Conservation (phyloP, 2,888 invertebrate species). For the Temnothorax rugatulus region DNA sequence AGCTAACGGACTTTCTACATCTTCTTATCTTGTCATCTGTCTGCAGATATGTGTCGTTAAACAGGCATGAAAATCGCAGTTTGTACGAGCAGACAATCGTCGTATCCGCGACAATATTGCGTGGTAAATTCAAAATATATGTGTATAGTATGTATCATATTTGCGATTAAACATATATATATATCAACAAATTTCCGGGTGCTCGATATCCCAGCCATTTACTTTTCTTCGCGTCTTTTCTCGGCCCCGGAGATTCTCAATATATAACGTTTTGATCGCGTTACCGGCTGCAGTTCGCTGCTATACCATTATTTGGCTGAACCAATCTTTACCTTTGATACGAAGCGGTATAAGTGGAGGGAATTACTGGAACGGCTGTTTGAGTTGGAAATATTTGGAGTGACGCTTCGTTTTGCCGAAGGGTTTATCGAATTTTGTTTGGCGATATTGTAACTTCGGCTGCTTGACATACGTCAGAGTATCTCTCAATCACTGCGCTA, state of each 20-base stretch:
- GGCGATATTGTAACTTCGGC: slow-evolving; percentile 79
- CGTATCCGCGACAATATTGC: not conserved
- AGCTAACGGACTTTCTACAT: not conserved
- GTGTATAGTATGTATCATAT: not conserved
- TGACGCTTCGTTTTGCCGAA: slow-evolving; percentile 81
- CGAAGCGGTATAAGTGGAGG: slow-evolving; percentile 59
- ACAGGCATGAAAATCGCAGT: not conserved
- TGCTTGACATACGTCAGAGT: slow-evolving; percentile 56
- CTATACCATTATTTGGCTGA: slow-evolving; percentile 82
- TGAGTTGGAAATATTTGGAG: slow-evolving; percentile 84
- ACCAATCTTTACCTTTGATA: slow-evolving; percentile 82
- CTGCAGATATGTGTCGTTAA: not conserved
- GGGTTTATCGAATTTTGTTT: slow-evolving; percentile 82
- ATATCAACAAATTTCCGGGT: slow-evolving; percentile 35
- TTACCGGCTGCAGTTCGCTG: slow-evolving; percentile 59
- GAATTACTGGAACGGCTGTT: slow-evolving; percentile 78
- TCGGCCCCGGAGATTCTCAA: slow-evolving; percentile 30
- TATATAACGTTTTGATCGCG: slow-evolving; percentile 53
- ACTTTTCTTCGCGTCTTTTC: slow-evolving; percentile 49
- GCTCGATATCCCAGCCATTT: slow-evolving; percentile 42
- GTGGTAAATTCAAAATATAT: not conserved
- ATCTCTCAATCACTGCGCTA: slow-evolving; percentile 62
- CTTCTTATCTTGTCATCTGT: not conserved
- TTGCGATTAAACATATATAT: slow-evolving; percentile 13
- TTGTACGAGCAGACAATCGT: not conserved